Evolutionary conservation across 2,888 invertebrate species (phyloP).

Genomic region (Troides aeacus): DNA sequence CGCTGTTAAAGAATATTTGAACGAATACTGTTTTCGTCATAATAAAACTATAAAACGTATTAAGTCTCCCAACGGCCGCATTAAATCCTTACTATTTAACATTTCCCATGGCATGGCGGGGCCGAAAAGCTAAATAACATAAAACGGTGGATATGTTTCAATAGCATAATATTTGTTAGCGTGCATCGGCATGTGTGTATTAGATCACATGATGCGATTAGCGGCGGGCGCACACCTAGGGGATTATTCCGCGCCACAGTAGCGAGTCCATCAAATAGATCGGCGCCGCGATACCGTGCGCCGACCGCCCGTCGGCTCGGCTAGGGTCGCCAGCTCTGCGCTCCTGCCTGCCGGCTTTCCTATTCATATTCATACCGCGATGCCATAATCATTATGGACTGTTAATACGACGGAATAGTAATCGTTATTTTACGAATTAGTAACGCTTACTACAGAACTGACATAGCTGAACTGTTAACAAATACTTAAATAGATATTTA

Average conservation of each 20-base stretch:
- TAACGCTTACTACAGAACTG: no score
- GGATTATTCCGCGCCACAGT: constrained; percentile 48
- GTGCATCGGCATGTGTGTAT: constrained; percentile 32
- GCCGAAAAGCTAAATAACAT: constrained; percentile 6
- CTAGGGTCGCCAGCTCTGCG: constrained; percentile 27
- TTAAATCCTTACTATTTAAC: neutral
- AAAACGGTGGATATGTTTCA: constrained; percentile 19
- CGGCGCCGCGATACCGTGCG: constrained; percentile 62
- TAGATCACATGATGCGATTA: constrained; percentile 62
- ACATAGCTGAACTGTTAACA: no score
- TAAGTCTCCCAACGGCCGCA: neutral
- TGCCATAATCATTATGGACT: constrained; percentile 1
- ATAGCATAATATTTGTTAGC: constrained; percentile 27
- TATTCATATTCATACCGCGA: constrained; percentile 11
- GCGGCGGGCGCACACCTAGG: constrained; percentile 52
- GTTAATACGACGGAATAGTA: neutral
- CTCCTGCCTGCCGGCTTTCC: neutral
- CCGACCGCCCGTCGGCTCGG: constrained; percentile 55
- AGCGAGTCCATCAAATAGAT: constrained; percentile 75
- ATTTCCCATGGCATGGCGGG: neutral
- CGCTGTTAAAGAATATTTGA: neutral
- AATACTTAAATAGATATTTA: no score
- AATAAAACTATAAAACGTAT: neutral
- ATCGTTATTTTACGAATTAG: neutral
- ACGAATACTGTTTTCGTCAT: neutral